Conservation (phyloP, 37 sponge, comb jelly and placozoan genomes). For the Eunapius fragilis region DNA sequence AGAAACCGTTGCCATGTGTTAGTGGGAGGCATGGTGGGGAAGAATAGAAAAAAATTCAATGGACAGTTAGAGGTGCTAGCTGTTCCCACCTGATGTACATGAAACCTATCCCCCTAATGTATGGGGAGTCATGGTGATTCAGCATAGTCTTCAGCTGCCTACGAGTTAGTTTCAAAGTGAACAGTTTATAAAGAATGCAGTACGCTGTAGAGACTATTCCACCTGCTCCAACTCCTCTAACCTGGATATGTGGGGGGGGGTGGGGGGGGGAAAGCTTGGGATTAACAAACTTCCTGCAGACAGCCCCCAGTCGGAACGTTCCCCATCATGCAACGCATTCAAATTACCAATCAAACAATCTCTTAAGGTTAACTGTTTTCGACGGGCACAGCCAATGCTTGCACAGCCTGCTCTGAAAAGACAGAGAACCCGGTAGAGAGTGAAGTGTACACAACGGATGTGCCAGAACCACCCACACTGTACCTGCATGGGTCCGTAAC, state of each 20-base stretch:
- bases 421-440: neutral
- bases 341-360: slow-evolving; percentile 48
- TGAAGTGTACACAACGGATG: slow-evolving; percentile 1
- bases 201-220: slow-evolving; percentile 96
- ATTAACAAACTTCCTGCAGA: neutral
- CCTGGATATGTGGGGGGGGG: slow-evolving; percentile 50
- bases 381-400: neutral
- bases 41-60: neutral
- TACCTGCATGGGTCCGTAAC: neutral
- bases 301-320: neutral
- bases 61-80: neutral
- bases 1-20: no score
- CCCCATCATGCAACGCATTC: neutral
- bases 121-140: slow-evolving; percentile 91
- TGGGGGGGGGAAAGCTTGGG: neutral
- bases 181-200: slow-evolving; percentile 96
- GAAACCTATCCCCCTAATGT: slow-evolving; percentile 94
- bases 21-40: no score
- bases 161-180: slow-evolving; percentile 95
- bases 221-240: slow-evolving; percentile 97
- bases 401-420: slow-evolving; percentile 19
- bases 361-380: slow-evolving; percentile 11
- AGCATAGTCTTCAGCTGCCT: slow-evolving; percentile 93
- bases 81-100: slow-evolving; percentile 92
- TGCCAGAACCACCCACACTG: neutral